Base-by-base conservation (phyloP, 2,797 vertebrate genomes). In the Neosilurus mollespiculum region DNA sequence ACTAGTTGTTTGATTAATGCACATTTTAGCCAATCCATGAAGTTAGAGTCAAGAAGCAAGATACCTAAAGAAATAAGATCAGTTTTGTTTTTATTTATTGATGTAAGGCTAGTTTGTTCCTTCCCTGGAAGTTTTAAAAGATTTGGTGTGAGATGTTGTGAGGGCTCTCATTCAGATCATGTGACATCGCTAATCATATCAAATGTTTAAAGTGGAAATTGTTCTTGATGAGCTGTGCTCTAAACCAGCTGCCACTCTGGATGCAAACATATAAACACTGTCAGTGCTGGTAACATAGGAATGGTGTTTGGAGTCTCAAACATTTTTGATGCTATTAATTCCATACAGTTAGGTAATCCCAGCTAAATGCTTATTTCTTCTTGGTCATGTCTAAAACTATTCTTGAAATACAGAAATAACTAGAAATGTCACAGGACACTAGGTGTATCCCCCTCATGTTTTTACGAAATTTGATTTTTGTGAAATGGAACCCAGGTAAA, bases 221-320 rank as follows among this genome's bases (percentile, higher is more conserved):
- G 91, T 93, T 92, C 92, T 92, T 92, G 92, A 93, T 93, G 88
- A 88, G 90, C 88, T 90, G 89, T 87, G 83, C 91, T 90, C 15
- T 51, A 72, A 78, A 91, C 90, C 92, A 83, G 85, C 87, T 85
- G 34, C 76, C 37, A 37, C n/a, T 86, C 86, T 86, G 85, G 20
- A 62, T 26, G 87, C 89, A 89, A 89, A 91, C 89, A 90, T 91
- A 94, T 94, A 92, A 94, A 92, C 90, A 91, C 86, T n/a, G 86
- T 86, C 91, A 86, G 87, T 89, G 88, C 88, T 91, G 89, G 88
- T 61, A 37, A n/a, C 22, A 20, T 20, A 22, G 73, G 4, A 10
- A 34, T 56, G 20, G 37, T 93, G 92, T 88, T 91, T 89, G 85
- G 34, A 0, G 90, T 90, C 89, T 89, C 88, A 91, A 85, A 87